These are phyloP conservation scores for Limnothrissa miodon DNA, from an alignment of 2,113 vertebrate species.

Conservation along the genomic window DNA sequence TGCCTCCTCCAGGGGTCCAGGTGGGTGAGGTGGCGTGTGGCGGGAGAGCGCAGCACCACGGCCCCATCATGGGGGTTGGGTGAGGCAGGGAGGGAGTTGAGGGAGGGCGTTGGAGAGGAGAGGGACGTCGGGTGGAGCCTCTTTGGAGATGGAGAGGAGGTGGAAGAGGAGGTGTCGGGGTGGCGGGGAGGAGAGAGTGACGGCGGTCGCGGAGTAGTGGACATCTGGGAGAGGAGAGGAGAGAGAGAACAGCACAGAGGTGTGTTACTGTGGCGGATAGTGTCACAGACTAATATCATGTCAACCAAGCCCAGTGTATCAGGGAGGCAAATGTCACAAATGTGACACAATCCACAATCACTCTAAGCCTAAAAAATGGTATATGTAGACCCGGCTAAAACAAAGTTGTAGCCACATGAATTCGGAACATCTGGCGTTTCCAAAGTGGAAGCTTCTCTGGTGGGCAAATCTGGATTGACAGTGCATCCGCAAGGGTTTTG, in stretches of 20 bases:
- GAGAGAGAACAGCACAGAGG: neutral
- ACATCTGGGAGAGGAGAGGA: slow-evolving; percentile 40
- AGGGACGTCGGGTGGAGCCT: neutral
- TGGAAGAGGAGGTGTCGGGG: slow-evolving; percentile 23
- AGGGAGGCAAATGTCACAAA: too few relatives aligned
- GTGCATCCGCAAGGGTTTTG: too few relatives aligned
- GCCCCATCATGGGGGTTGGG: slow-evolving; percentile 38
- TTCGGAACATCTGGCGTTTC: too few relatives aligned
- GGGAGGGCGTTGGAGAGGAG: neutral
- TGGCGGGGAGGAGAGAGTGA: slow-evolving; percentile 23
- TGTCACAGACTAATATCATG: too few relatives aligned
- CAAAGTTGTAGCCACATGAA: too few relatives aligned
- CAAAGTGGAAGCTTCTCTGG: too few relatives aligned
- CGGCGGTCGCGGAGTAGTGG: slow-evolving; percentile 22
- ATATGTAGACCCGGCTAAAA: too few relatives aligned
- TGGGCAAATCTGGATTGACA: too few relatives aligned
- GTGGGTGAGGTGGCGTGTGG: slow-evolving; percentile 32
- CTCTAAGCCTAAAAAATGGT: too few relatives aligned
- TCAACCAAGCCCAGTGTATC: too few relatives aligned
- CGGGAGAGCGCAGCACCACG: slow-evolving; percentile 41
- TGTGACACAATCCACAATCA: too few relatives aligned
- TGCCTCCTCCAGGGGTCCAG: slow-evolving; percentile 74
- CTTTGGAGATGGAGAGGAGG: neutral
- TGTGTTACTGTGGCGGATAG: too few relatives aligned
- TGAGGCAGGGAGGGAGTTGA: neutral